Evolutionary conservation across 1,140 invertebrate genomes (phyloP).

Genomic region (Drosophila tristis): DNA sequence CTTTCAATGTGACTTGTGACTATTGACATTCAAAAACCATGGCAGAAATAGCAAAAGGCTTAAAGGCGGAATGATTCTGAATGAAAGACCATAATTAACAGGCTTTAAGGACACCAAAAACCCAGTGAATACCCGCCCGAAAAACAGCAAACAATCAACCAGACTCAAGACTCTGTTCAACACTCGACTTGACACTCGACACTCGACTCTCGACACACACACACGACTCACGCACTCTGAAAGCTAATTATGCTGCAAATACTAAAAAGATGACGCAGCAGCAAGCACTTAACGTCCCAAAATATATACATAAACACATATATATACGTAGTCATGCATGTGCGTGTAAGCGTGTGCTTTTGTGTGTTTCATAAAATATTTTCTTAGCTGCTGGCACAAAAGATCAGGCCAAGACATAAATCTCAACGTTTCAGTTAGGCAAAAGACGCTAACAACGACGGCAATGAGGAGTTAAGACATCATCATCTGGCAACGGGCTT

Average conservation of each 20-base stretch:
- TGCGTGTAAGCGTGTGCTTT: conserved; percentile 31
- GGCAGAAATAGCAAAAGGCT: conserved; percentile 19
- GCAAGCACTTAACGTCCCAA: conserved; percentile 74
- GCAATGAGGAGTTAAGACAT: conserved; percentile 64
- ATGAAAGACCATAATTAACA: conserved; percentile 51
- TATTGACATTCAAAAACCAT: conserved; percentile 29
- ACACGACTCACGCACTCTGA: conserved; percentile 67
- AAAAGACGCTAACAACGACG: conserved; percentile 60
- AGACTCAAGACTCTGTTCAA: conserved; percentile 28
- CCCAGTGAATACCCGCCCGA: conserved; percentile 40
- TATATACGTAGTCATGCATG: conserved; percentile 13
- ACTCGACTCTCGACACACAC: conserved; percentile 40
- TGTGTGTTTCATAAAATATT: conserved; percentile 78
- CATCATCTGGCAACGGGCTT: conserved; percentile 40
- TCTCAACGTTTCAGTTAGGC: conserved; percentile 74
- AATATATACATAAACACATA: conserved; percentile 31
- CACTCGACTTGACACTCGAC: conserved; percentile 46
- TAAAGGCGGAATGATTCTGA: conserved; percentile 34
- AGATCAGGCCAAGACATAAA: conserved; percentile 81
- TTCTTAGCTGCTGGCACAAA: conserved; percentile 76
- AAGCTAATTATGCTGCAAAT: conserved; percentile 81
- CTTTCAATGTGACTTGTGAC: conserved; percentile 23
- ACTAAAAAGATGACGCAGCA: conserved; percentile 74
- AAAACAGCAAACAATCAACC: not conserved
- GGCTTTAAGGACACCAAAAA: conserved; percentile 42